Base-by-base conservation (phyloP, 2,797 vertebrate species). In the Dermochelys coriacea region DNA sequence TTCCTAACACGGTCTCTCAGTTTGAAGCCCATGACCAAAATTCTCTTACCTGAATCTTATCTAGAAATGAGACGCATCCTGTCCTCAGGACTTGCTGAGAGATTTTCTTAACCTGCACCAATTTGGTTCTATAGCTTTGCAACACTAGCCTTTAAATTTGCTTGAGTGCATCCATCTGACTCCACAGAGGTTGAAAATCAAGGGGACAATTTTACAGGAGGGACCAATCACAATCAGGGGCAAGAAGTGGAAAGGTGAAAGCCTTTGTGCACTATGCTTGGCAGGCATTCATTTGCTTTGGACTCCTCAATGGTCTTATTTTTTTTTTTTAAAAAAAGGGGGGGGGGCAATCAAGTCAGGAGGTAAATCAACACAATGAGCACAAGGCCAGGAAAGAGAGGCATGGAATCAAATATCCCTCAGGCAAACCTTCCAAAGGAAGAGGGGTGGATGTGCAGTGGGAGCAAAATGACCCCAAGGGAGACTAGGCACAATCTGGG, bases 371-470 rank as follows among this genome's bases (percentile, higher is more conserved):
- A 82, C 49, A 64, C 8, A 64, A 27, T 52, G 86, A 68, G n/a
- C 37, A 77, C 6, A 87, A 68, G 45, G 25, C 5, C 2, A 5
- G 0, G 0, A 34, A 77, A 77, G 6, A 18, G 8, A 81, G 5
- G 57, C 50, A 89, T 31, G 79, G 45, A 31, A 91, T n/a, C n/a
- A 37, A 21, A 37, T 68, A 37, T 68, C n/a, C 75, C 41, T 29
- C 27, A 79, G 68, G 7, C 51, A 59, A 61, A 14, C 45, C 8
- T 21, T 90, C 18, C 15, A 4, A 47, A 54, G 54, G 85, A 85
- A 47, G 12, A 55, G 2, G 59, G 82, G 85, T 5, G 29, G 49
- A 87, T 5, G 6, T 27, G 45, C 21, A 54, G 54, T 9, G 54
- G 21, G 54, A 54, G 9, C 54, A 54, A 25, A 54, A 54, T 54